These are phyloP conservation scores for Hyperopisus bebe DNA, from an alignment of 2,113 vertebrate species.

Conservation along the genomic window DNA sequence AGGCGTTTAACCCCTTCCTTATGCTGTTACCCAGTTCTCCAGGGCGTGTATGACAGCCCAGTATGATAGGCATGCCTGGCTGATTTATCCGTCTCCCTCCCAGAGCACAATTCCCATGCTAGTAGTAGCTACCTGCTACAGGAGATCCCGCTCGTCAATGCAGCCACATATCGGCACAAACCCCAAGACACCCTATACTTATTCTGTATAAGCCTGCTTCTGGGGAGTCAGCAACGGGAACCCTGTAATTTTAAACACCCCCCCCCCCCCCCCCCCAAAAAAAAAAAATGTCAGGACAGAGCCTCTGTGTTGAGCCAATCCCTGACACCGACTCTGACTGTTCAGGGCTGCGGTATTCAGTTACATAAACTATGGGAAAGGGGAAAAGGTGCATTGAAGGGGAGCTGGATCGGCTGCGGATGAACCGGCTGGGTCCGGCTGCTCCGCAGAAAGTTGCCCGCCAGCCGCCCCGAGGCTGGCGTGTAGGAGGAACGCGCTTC, in stretches of 20 bases:
- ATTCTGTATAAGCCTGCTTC: neutral
- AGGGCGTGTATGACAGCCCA: neutral
- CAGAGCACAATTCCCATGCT: neutral
- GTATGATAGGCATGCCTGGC: neutral
- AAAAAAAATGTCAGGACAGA: neutral
- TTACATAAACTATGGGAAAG: neutral
- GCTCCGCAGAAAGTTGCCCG: neutral
- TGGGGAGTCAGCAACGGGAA: neutral
- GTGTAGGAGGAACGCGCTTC: neutral
- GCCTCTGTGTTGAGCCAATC: neutral
- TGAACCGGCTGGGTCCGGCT: neutral
- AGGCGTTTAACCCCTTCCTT: neutral
- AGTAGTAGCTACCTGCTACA: neutral
- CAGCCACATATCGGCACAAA: neutral
- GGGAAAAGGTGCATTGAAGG: neutral
- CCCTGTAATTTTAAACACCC: neutral
- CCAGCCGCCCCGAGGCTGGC: neutral
- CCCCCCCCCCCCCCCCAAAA: neutral
- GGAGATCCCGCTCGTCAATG: neutral
- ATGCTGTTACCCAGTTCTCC: neutral
- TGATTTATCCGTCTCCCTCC: neutral
- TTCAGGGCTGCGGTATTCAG: neutral
- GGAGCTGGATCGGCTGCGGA: neutral
- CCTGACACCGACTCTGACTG: neutral
- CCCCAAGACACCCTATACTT: neutral